Base-by-base conservation (phyloP, 2,888 invertebrate species). In the Tortricodes alternella region DNA sequence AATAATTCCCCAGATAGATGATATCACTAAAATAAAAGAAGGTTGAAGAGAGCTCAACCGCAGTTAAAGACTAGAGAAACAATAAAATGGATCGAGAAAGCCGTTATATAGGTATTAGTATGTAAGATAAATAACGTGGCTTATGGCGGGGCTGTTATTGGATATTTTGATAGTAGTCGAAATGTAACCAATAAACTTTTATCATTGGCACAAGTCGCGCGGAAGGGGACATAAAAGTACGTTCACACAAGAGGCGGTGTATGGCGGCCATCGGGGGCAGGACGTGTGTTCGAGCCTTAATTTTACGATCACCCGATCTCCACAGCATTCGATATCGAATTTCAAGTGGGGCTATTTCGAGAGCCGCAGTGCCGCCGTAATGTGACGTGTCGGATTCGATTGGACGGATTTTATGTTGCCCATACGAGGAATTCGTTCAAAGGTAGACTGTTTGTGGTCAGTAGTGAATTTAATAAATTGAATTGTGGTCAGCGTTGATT, bases 301-400 rank as follows among this genome's bases (percentile, higher is more conserved):
- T 87, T 89, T 89, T 85, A 88, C 83, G 85, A 87, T 72, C 79
- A 72, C 73, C 68, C 78, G 78, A 77, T 80, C 80, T 82, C 78
- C 69, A 73, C 74, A 74, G 77, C 76, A 74, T 76, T 76, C 73
- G 76, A 78, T 82, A 83, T 85, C 83, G 82, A 85, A 85, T 85
- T 85, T 87, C 84, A 84, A 86, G 84, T 80, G 78, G 74, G 70
- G 85, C 80, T 80, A 80, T 84, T 82, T 80, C 73, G 78, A 79
- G 80, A 80, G 78, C 76, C 74, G 76, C 75, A 75, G 77, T 69
- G 66, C 72, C 67, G 74, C 69, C 71, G 74, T 83, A 81, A 85
- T 83, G 82, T 77, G 80, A 85, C 81, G 82, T 83, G 85, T 83
- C 80, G 78, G 78, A 80, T 83, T 79, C 84, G 79, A 87, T 85